Base-by-base conservation (phyloP, 2,797 vertebrate genomes). In the Eidolon dupreanum region DNA sequence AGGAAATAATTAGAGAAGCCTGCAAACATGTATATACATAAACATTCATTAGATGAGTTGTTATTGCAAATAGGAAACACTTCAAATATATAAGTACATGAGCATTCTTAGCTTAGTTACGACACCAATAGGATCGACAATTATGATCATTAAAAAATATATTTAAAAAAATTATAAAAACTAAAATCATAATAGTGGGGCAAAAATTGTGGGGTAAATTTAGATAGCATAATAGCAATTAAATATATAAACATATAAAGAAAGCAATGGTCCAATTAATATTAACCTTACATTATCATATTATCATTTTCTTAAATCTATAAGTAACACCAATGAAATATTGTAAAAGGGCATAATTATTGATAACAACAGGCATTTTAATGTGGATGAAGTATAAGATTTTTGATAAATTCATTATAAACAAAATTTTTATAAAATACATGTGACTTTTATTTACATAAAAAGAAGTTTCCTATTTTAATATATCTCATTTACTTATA, bases 1-100 rank as follows among this genome's bases (percentile, higher is more conserved):
- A 86, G 63, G n/a, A 92, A 94, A 68, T 81, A 83, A 88, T 93
- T 73, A 59, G 31, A 53, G 51, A 85, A 74, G 15, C 10, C 19
- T 74, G 12, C 11, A 22, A 38, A 93, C 28, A 17, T 79, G n/a
- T 2, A 46, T 24, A 85, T 92, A 61, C 11, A 85, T 75, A 82
- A 87, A 78, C 5, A 75, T 53, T 89, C 16, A 86, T 55, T 28
- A 68, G 57, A 70, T 19, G 2, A 82, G 57, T 57, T 33, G 43
- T 75, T 92, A 55, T n/a, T 26, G 61, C 43, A 70, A 86, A 70
- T 19, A 61, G 15, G 17, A 81, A 90, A 81, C 8, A 53, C 36
- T 66, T n/a, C 61, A 43, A 90, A 16, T 86, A 94, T 70, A 43
- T 41, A 53, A 70, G 15, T 63, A 46, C 59, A 85, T 85, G 24